phyloP scores from a whole-genome alignment of 2,888 invertebrate species.

The Operophtera brumata region DNA sequence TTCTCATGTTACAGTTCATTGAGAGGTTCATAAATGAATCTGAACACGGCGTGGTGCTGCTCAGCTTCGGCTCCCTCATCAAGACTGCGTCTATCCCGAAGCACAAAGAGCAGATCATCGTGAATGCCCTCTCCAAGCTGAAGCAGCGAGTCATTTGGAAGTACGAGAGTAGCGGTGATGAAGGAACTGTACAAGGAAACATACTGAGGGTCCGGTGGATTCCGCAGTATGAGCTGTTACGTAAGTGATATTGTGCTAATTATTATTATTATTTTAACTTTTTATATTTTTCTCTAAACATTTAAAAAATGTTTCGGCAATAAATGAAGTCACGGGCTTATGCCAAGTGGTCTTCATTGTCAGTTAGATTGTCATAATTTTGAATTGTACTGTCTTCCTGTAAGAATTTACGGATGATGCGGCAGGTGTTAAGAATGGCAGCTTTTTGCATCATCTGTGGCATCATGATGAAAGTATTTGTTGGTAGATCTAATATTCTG shows the following conservation, averaged over 20 bases:
- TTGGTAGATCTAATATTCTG: too few species aligned
- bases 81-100: slow-evolving; percentile 84
- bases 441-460: too few species aligned
- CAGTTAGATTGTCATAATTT: too few species aligned
- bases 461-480: too few species aligned
- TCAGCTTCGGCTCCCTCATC: slow-evolving; percentile 90
- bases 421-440: too few species aligned
- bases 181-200: slow-evolving; percentile 65
- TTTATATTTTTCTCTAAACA: neutral
- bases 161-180: slow-evolving; percentile 81
- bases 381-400: too few species aligned
- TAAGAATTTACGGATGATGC: too few species aligned
- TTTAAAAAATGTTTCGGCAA: too few species aligned
- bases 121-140: slow-evolving; percentile 82
- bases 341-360: too few species aligned
- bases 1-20: slow-evolving; percentile 73
- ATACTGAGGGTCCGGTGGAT: slow-evolving; percentile 84
- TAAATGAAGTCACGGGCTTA: too few species aligned
- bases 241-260: slow-evolving; percentile 81
- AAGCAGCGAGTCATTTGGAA: slow-evolving; percentile 89
- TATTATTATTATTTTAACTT: neutral
- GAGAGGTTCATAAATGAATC: slow-evolving; percentile 84
- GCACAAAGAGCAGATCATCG: slow-evolving; percentile 81
- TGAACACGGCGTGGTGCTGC: slow-evolving; percentile 84
- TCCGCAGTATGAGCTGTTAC: slow-evolving; percentile 86